Evolutionary conservation across 1,140 invertebrate species (phyloP).

Genomic region (Agraylea sexmaculata): DNA sequence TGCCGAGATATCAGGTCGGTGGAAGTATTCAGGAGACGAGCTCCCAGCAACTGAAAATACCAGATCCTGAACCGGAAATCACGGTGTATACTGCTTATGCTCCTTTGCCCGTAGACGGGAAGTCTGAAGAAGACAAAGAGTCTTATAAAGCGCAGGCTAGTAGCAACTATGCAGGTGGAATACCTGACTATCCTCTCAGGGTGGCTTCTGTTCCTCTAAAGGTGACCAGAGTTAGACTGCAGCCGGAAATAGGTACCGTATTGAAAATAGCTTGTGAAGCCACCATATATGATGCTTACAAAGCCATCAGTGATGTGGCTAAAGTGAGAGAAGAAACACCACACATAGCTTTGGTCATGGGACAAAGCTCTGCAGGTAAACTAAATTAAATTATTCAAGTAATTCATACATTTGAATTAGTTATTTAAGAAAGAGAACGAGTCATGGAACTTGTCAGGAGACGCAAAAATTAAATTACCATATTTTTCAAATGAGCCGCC

Average conservation of each 20-base stretch:
- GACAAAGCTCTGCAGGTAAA: slow-evolving; percentile 19
- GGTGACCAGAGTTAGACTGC: slow-evolving; percentile 15
- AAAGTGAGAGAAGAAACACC: slow-evolving; percentile 18
- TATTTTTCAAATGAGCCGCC: too few species aligned
- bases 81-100: slow-evolving; percentile 18
- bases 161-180: slow-evolving; percentile 1
- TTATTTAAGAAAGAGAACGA: too few species aligned
- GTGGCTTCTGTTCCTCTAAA: slow-evolving; percentile 13
- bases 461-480: too few species aligned
- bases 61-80: slow-evolving; percentile 16
- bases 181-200: slow-evolving; percentile 13
- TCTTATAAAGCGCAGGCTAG: slow-evolving; percentile 5
- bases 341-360: slow-evolving; percentile 19
- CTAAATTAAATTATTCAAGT: too few species aligned
- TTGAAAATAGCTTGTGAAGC: slow-evolving; percentile 18
- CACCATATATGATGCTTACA: slow-evolving; percentile 19
- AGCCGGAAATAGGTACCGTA: slow-evolving; percentile 10
- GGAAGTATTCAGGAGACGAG: slow-evolving; percentile 19
- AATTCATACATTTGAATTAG: too few species aligned
- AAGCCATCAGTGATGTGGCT: slow-evolving; percentile 14
- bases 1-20: slow-evolving; percentile 18
- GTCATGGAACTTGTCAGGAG: too few species aligned
- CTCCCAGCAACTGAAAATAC: slow-evolving; percentile 18
- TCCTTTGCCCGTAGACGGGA: slow-evolving; percentile 2
- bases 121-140: slow-evolving; percentile 6